Evolutionary conservation across 1,140 invertebrate genomes (phyloP).

Genomic region (Megalonaias nervosa): DNA sequence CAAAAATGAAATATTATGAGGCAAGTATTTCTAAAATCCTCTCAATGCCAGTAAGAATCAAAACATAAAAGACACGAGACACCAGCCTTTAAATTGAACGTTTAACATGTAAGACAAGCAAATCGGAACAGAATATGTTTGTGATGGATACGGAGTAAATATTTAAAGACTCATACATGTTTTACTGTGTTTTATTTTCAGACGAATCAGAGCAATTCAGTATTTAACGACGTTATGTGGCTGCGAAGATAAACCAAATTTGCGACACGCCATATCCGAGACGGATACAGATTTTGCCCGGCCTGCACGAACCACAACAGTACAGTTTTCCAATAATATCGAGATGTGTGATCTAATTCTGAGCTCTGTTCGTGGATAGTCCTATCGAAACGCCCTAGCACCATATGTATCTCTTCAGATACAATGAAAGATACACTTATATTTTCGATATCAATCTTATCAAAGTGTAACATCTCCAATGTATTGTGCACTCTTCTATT

Average conservation of each 20-base stretch:
- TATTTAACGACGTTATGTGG: conserved; percentile 3
- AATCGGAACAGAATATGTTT: not conserved
- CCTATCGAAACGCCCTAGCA: too few species aligned
- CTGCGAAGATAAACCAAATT: conserved; percentile 9
- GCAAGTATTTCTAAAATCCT: too few species aligned
- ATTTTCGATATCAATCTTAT: too few species aligned
- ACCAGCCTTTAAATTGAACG: too few species aligned
- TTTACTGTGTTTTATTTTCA: conserved; percentile 5
- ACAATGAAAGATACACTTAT: too few species aligned
- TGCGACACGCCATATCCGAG: not conserved
- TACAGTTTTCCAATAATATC: not conserved
- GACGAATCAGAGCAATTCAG: conserved; percentile 17
- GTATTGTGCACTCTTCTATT: too few species aligned
- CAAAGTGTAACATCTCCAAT: too few species aligned
- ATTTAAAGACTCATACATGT: not conserved
- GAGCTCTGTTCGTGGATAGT: not conserved
- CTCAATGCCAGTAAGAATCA: too few species aligned
- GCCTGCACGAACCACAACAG: not conserved
- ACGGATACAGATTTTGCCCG: not conserved
- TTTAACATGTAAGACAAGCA: not conserved
- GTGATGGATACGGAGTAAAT: not conserved
- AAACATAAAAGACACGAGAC: too few species aligned
- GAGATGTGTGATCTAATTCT: conserved; percentile 27
- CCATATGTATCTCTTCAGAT: too few species aligned
- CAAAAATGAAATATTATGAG: too few species aligned